Base-by-base conservation (phyloP, 2,113 vertebrate genomes). In the Mastomys natalensis region DNA sequence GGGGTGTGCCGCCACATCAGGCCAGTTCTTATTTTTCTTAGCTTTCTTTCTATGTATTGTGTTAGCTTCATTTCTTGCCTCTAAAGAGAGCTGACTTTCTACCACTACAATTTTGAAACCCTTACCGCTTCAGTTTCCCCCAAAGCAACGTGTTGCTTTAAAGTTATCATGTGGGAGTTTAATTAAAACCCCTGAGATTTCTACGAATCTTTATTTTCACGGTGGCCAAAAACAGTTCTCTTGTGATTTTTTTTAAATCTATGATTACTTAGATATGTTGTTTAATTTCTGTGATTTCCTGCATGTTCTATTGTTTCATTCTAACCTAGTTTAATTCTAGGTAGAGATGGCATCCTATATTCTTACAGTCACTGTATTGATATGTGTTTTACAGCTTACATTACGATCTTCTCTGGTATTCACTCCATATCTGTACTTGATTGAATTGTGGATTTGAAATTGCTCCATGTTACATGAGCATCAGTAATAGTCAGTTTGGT, bases 401-500 rank as follows among this genome's bases (percentile, higher is more conserved):
- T 1, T 6, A 3, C 4, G 29, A 11, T 72, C 40, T n/a, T 0
- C 22, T 29, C n/a, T 40, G 76, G 93, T 16, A 51, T 58, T 16
- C 3, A 5, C 6, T 37, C 6, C 31, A 19, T 0, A 55, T 12
- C 7, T 13, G 5, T 13, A 1, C 60, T 53, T 51, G 80, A 17
- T 45, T 37, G 40, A 31, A 66, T 22, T 16, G 3, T 55, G 37
- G 74, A 22, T 58, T 55, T 13, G 37, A 82, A 45, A 86, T 4
- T 48, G 0, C 9, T 21, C 2, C 3, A 11, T 1, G 7, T 13
- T 40, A 31, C 26, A 26, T 5, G 7, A 9, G 10, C 22, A 72
- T 22, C 48, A 74, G 1, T 51, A 4, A 24, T 22, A 8, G 29
- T 19, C 70, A 0, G 0, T 51, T 13, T 80, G 45, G 51, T 3